Percentiles rank a stretch among this genome's conserved stretches.
Evolutionary conservation across 2,888 invertebrate genomes (phyloP).

Genomic region (Ashinkailepas kermadecensis): DNA sequence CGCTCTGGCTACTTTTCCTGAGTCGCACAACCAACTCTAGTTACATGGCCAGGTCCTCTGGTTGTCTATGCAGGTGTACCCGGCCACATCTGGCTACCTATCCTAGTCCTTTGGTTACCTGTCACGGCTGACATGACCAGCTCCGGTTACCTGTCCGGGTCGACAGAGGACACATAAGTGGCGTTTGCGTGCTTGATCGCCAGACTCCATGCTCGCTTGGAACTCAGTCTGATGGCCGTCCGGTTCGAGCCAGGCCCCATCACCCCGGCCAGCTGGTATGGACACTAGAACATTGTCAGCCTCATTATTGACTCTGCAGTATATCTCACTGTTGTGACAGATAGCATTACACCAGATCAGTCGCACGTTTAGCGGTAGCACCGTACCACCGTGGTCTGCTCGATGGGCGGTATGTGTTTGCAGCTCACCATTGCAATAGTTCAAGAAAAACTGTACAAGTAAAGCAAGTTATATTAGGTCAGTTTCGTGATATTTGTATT

Average conservation of each 20-base stretch:
- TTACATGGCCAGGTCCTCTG: not conserved
- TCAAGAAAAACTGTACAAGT: too few relatives aligned
- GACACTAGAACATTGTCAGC: slow-evolving; percentile 24
- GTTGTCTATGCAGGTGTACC: too few relatives aligned
- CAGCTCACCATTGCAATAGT: too few relatives aligned
- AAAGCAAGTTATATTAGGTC: too few relatives aligned
- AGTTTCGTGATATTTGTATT: too few relatives aligned
- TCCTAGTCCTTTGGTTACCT: slow-evolving; percentile 28
- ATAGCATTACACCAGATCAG: not conserved
- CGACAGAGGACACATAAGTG: slow-evolving; percentile 30
- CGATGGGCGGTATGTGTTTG: not conserved
- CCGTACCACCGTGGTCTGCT: not conserved
- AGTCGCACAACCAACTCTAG: too few relatives aligned
- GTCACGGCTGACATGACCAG: not conserved
- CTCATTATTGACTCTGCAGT: too few relatives aligned
- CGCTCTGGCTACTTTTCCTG: not conserved
- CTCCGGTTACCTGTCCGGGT: not conserved
- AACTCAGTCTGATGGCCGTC: slow-evolving; percentile 24
- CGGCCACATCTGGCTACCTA: slow-evolving; percentile 23
- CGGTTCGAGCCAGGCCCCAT: not conserved
- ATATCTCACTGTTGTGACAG: not conserved
- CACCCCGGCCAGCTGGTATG: not conserved
- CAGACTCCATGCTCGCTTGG: slow-evolving; percentile 27
- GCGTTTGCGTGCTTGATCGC: slow-evolving; percentile 12
- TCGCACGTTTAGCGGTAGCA: not conserved